Evolutionary conservation across 2,113 vertebrate species (phyloP).

Genomic region (Entomyzon cyanotis): DNA sequence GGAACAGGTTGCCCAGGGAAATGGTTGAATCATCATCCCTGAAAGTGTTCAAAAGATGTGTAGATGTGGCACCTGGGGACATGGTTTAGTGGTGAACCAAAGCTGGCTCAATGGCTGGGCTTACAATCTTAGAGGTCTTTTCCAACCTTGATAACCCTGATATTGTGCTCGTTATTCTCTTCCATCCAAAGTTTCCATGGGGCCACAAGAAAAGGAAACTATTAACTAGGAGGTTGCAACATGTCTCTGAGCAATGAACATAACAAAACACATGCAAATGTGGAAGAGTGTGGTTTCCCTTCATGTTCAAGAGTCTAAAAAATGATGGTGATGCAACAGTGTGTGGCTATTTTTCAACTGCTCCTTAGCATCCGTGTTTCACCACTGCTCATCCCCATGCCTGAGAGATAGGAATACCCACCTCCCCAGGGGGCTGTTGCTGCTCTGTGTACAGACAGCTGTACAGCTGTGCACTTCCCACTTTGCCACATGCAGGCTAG

Average conservation of each 20-base stretch:
- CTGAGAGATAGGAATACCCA: background rate
- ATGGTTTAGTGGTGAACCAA: background rate
- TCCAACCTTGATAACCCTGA: background rate
- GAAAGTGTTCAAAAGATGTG: background rate
- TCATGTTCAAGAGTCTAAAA: background rate
- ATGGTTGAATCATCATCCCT: background rate
- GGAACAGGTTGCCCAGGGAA: background rate
- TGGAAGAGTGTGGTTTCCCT: background rate
- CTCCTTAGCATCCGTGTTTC: background rate
- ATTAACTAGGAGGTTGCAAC: background rate
- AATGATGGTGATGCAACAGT: accelerated
- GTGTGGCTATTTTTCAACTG: background rate
- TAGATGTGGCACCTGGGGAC: background rate
- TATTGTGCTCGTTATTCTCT: background rate
- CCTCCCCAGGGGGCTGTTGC: background rate
- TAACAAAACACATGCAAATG: background rate
- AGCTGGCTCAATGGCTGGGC: background rate
- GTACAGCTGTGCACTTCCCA: background rate
- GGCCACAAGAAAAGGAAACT: background rate
- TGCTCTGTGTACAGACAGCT: background rate
- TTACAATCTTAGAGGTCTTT: background rate
- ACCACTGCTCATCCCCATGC: background rate
- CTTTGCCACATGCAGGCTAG: background rate
- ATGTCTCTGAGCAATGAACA: background rate
- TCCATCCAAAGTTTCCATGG: background rate